Conservation (phyloP, 2,797 vertebrate species). For the Bradypodion pumilum region DNA sequence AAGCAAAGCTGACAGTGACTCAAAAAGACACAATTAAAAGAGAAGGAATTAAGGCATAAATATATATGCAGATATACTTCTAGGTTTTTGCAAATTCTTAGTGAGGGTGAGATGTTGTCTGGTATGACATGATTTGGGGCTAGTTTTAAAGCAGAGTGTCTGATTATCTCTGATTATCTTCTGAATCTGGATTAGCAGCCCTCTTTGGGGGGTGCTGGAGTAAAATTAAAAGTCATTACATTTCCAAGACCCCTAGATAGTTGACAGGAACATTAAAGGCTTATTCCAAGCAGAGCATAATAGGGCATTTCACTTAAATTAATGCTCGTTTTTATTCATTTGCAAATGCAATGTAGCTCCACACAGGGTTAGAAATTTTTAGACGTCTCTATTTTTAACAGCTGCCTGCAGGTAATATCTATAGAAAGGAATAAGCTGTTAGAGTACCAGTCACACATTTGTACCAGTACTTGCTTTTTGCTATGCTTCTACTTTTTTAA, state of each 20-base stretch:
- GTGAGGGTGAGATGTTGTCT: not conserved
- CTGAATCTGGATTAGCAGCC: not conserved
- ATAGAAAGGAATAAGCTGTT: not conserved
- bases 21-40: not conserved
- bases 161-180: not conserved
- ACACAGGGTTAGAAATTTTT: conserved; percentile 5
- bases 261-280: conserved; percentile 9
- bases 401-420: not conserved
- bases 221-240: conserved; percentile 24
- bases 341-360: not conserved
- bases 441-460: not conserved
- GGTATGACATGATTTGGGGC: not conserved
- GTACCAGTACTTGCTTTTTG: not conserved
- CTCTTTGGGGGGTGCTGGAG: not conserved
- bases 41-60: not conserved
- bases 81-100: not conserved
- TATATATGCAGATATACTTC: not conserved
- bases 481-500: conserved; percentile 1
- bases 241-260: not conserved
- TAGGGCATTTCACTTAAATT: conserved; percentile 16
- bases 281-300: conserved; percentile 12
- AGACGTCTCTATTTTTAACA: conserved; percentile 8
- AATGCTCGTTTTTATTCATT: not conserved
- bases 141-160: not conserved
- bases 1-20: not conserved